Percentiles rank a stretch among this genome's conserved stretches.
Conservation (phyloP, 2,888 invertebrate species). For the Punctoribates punctum region DNA sequence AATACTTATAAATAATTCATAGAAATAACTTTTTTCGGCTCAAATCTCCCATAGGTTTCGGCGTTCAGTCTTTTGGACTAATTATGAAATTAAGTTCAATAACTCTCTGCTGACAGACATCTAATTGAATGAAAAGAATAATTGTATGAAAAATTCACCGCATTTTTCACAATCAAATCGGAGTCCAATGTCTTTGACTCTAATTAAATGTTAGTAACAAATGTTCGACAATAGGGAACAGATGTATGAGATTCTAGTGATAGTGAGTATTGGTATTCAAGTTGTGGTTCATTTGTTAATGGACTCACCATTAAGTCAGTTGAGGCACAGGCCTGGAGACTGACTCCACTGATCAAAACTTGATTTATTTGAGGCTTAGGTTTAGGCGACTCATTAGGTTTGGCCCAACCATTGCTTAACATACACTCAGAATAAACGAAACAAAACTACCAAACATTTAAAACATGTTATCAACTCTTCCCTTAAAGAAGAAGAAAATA, state of each 20-base stretch:
- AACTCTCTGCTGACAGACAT: neutral
- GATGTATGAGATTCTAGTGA: neutral
- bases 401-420: neutral
- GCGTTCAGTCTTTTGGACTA: neutral
- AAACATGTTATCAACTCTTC: slow-evolving; percentile 10
- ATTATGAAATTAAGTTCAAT: slow-evolving; percentile 13
- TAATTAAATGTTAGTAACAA: neutral
- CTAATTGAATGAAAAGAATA: neutral
- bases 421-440: neutral
- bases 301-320: slow-evolving; percentile 5
- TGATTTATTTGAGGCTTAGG: slow-evolving; percentile 1
- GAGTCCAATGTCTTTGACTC: neutral
- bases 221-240: neutral
- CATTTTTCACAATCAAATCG: neutral
- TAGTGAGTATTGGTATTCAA: neutral
- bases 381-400: slow-evolving; percentile 20
- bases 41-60: no score
- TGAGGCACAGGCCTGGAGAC: slow-evolving; percentile 3
- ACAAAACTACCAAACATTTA: neutral
- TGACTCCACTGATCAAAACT: slow-evolving; percentile 6
- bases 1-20: no score
- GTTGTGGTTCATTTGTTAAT: slow-evolving; percentile 23
- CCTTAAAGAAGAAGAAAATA: neutral
- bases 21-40: no score
- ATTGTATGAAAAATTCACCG: neutral